A percentile compares a stretch with the other conserved stretches of the same genome.
phyloP scores from a whole-genome alignment of 2,888 invertebrate species.

The Homarus gammarus region DNA sequence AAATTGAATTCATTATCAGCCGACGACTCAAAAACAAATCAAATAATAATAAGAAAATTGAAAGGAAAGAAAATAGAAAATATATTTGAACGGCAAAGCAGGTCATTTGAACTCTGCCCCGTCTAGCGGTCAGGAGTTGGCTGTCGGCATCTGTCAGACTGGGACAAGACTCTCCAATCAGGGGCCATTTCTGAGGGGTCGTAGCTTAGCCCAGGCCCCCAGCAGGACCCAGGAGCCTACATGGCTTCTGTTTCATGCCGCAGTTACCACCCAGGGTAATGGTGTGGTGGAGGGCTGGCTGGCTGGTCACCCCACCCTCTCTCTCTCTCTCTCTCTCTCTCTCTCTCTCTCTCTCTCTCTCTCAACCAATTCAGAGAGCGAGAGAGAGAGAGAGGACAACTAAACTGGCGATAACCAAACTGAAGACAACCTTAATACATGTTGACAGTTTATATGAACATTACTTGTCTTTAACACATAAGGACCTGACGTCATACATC shows the following conservation, averaged over 20 bases:
- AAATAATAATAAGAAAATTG: too few species aligned
- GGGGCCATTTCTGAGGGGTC: conserved; percentile 51
- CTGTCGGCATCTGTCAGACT: conserved; percentile 51
- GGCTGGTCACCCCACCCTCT: background rate
- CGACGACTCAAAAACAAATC: too few species aligned
- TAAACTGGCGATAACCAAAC: too few species aligned
- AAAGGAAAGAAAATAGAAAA: conserved; percentile 8
- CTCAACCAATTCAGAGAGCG: background rate
- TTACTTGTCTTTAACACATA: too few species aligned
- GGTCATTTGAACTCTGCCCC: conserved; percentile 39
- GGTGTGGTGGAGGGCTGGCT: conserved; percentile 18
- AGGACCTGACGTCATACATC: too few species aligned
- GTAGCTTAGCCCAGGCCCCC: conserved; percentile 38
- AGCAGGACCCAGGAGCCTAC: conserved; percentile 43
- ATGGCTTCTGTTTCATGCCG: conserved; percentile 55
- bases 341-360: too few species aligned
- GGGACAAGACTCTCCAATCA: conserved; percentile 59
- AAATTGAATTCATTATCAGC: too few species aligned
- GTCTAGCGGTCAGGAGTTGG: conserved; percentile 39
- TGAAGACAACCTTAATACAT: too few species aligned
- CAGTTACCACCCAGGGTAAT: conserved; percentile 44
- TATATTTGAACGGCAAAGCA: conserved; percentile 1
- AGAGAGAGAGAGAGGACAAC: too few species aligned
- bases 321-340: background rate
- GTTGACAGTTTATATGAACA: too few species aligned